These are phyloP conservation scores for Dinomys branickii DNA, from an alignment of 2,113 vertebrate species.

Conservation along the genomic window DNA sequence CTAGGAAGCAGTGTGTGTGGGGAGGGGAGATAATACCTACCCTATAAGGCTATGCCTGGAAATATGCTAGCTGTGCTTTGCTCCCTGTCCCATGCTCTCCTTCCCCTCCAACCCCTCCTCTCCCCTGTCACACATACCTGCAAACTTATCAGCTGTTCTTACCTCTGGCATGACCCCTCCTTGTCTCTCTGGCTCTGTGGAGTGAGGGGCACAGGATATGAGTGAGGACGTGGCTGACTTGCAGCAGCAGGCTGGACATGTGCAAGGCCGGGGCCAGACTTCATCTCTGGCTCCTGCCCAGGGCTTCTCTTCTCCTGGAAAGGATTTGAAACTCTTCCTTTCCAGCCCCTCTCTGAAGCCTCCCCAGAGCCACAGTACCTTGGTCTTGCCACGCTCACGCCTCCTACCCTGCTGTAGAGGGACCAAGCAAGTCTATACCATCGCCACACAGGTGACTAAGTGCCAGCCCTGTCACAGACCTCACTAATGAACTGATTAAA, in stretches of 20 bases:
- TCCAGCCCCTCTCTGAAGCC: neutral
- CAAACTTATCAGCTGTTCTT: neutral
- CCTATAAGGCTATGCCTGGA: neutral
- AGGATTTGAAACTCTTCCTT: neutral
- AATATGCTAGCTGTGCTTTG: neutral
- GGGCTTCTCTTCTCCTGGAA: neutral
- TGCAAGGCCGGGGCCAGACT: neutral
- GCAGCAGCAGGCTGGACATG: neutral
- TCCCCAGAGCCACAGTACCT: neutral
- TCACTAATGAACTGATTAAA: neutral
- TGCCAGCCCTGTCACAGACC: neutral
- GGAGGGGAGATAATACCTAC: neutral
- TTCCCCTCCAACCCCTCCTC: rapidly evolving
- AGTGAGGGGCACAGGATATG: neutral
- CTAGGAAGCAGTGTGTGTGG: neutral
- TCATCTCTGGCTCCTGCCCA: neutral
- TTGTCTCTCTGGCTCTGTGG: rapidly evolving
- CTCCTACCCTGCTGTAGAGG: neutral
- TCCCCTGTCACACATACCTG: neutral
- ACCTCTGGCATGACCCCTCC: neutral
- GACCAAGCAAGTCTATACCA: neutral
- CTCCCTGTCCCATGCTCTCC: neutral
- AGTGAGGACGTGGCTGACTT: neutral
- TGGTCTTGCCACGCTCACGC: rapidly evolving
- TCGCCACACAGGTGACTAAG: neutral